Conservation (phyloP, 2,113 vertebrate genomes). For the Aythya baeri region DNA sequence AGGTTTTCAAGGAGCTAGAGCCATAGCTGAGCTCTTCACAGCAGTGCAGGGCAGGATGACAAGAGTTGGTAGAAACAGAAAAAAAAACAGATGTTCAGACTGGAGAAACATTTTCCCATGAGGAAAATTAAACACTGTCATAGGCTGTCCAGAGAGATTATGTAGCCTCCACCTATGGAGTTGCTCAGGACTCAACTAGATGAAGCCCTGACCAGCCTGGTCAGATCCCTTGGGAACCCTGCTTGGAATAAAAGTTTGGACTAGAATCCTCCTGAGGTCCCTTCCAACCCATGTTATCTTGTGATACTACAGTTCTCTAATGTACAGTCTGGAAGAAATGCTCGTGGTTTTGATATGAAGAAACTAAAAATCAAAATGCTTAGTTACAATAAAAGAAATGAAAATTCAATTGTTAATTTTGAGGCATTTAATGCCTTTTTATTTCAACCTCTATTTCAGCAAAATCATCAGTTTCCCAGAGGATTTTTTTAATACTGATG, state of each 20-base stretch:
- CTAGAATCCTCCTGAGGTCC: background rate
- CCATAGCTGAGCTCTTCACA: background rate
- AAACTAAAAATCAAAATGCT: background rate
- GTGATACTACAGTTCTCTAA: background rate
- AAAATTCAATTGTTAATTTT: background rate
- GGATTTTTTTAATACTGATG: background rate
- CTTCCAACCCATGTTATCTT: background rate
- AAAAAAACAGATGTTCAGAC: background rate
- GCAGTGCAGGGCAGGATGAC: background rate
- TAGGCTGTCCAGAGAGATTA: background rate
- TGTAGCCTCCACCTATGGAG: background rate
- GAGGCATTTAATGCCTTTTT: background rate
- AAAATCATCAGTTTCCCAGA: background rate
- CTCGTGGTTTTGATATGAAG: fast-evolving
- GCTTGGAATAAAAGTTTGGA: background rate
- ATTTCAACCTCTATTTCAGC: background rate
- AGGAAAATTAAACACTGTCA: fast-evolving
- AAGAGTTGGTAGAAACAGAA: background rate
- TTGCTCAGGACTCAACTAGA: background rate
- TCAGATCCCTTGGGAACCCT: background rate
- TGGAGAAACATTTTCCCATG: background rate
- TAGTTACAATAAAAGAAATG: background rate
- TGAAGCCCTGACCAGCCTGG: background rate
- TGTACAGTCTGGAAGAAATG: background rate
- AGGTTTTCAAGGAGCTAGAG: background rate